A percentile compares a stretch with the other conserved stretches of the same genome.
phyloP scores from a whole-genome alignment of 2,888 invertebrate genomes.

The Eucera pruinosa region DNA sequence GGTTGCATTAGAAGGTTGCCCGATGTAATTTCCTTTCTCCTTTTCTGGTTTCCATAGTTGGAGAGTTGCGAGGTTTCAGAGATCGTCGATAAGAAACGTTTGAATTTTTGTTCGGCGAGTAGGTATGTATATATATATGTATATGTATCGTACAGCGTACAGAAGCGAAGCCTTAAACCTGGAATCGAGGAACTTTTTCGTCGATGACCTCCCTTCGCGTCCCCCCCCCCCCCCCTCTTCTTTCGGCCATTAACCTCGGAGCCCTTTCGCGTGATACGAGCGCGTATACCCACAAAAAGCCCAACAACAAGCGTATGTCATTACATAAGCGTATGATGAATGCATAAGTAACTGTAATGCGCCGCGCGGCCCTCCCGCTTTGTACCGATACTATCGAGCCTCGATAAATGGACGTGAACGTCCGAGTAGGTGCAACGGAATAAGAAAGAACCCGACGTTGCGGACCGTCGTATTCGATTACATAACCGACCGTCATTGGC shows the following conservation, averaged over 20 bases:
- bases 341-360: conserved; percentile 60
- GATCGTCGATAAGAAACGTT: conserved; percentile 11
- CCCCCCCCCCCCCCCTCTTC: conserved; percentile 32
- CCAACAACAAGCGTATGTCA: conserved; percentile 15
- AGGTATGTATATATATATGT: no score
- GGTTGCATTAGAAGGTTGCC: conserved; percentile 6
- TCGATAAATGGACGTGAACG: conserved; percentile 38
- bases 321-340: conserved; percentile 62
- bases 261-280: conserved; percentile 63
- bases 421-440: conserved; percentile 26
- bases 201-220: conserved; percentile 52
- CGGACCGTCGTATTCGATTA: conserved; percentile 34
- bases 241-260: conserved; percentile 71
- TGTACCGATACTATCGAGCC: conserved; percentile 35
- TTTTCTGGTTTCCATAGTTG: not conserved
- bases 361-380: conserved; percentile 36
- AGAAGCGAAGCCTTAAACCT: conserved; percentile 7
- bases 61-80: not conserved
- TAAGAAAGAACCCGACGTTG: conserved; percentile 3
- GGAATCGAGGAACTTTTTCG: conserved; percentile 62
- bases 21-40: conserved; percentile 1
- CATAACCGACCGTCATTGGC: conserved; percentile 27
- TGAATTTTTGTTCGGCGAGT: not conserved
- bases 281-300: conserved; percentile 47
- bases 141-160: conserved; percentile 1